Base-by-base conservation (phyloP, 1,140 invertebrate genomes). In the Holcopasites calliopsidis region DNA sequence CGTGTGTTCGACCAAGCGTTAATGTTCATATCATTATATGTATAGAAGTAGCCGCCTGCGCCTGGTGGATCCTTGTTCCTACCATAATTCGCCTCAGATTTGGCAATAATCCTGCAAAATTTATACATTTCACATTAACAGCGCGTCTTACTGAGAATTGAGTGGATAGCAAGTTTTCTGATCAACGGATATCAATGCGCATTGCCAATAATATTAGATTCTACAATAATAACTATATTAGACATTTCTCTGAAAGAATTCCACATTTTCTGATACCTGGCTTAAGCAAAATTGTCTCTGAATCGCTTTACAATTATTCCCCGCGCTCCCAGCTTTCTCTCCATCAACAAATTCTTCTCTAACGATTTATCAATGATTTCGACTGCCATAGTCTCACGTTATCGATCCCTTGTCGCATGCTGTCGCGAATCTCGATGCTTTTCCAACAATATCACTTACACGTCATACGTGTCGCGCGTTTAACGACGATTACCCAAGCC, bases 21-120 rank as follows among this genome's bases (percentile, higher is more conserved):
- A 71, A 71, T 60, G 50, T 70, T 70, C 68, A 70, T 58, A 70
- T 49, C 49, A 49, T 42, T 31, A 16, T 44, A 42, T 57, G 31
- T 33, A n/a, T n/a, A 70, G 54, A 58, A 58, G 68, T 70, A 44
- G 16, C 54, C 68, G 38, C 35, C 68, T 58, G 42, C 40, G 38
- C 28, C 54, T 23, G 66, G 1, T 47, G 66, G 4, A 40, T 66
- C 66, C 65, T 13, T 66, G 64, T 66, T 54, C 38, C 68, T 70
- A 31, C n/a, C 35, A 70, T 70, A 70, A 70, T 58, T 70, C 42
- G n/a, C 31, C 31, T 31, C 21, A 33, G 44, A 47, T 52, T 23
- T 33, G 26, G 54, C 68, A 70, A 70, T 70, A 47, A 58, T 42
- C 54, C 11, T 28, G 21, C 35, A 58, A 70, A 70, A 70, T 58